A percentile compares a stretch with the other conserved stretches of the same genome.
These are phyloP conservation scores for Cynopterus sphinx DNA, from an alignment of 2,797 vertebrate species.

Conservation along the genomic window DNA sequence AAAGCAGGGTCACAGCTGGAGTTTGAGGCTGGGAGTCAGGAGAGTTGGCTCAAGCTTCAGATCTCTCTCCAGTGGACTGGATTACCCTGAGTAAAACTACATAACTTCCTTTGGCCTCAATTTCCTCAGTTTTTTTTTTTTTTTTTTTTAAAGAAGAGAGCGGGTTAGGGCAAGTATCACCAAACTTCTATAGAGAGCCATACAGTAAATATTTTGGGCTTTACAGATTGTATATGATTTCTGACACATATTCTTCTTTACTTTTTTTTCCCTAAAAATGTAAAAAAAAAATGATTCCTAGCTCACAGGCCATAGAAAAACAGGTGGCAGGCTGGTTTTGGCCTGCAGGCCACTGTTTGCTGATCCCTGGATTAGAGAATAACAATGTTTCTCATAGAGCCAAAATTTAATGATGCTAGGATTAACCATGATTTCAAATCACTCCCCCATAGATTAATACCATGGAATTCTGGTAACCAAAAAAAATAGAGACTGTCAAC, in stretches of 20 bases:
- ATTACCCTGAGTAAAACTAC: background rate
- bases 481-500: constrained; percentile 37
- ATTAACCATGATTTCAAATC: constrained; percentile 51
- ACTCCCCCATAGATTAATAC: background rate
- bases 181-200: background rate
- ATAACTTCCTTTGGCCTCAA: background rate
- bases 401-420: constrained; percentile 3
- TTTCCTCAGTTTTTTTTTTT: background rate
- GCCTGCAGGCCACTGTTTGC: background rate
- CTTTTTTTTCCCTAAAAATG: background rate
- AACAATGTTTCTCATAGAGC: background rate
- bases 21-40: background rate
- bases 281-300: background rate
- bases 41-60: background rate
- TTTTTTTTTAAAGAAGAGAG: background rate
- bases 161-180: background rate
- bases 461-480: background rate
- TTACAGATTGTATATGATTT: background rate
- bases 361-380: background rate
- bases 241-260: background rate
- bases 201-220: background rate
- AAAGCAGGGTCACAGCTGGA: background rate
- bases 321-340: background rate
- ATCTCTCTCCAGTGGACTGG: background rate
- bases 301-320: background rate